Evolutionary conservation across 2,113 vertebrate species (phyloP).

Genomic region (Phyllostomus hastatus): DNA sequence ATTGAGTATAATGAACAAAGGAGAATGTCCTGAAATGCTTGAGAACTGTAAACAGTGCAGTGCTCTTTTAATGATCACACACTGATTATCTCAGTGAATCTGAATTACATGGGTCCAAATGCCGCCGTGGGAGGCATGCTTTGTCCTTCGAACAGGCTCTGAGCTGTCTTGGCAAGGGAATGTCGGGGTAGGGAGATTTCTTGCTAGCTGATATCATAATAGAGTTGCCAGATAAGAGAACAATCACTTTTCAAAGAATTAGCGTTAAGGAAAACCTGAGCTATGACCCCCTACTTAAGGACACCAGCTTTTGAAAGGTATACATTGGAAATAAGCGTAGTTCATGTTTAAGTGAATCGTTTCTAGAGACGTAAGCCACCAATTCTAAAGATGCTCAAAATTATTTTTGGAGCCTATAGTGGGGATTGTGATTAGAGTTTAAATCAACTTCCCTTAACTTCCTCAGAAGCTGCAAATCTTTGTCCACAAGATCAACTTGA

Average conservation of each 20-base stretch:
- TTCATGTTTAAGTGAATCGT: background rate
- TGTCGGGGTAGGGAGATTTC: background rate
- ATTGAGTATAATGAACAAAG: constrained; percentile 67
- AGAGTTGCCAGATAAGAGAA: background rate
- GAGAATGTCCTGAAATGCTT: constrained; percentile 55
- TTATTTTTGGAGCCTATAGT: background rate
- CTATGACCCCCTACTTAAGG: background rate
- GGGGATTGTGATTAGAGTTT: background rate
- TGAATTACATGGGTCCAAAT: background rate
- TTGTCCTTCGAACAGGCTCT: background rate
- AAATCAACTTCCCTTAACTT: constrained; percentile 11
- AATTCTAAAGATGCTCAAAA: background rate
- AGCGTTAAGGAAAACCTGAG: background rate
- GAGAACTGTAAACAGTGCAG: constrained; percentile 54
- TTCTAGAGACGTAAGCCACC: background rate
- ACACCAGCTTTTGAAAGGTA: background rate
- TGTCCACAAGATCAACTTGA: background rate
- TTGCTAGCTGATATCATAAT: background rate
- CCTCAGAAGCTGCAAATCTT: background rate
- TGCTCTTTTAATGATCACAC: constrained; percentile 49
- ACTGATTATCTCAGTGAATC: constrained; percentile 32
- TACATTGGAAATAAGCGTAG: background rate
- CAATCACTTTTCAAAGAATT: background rate
- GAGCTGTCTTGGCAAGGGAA: background rate
- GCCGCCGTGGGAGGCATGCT: background rate